Conservation (phyloP, 2,888 invertebrate genomes). For the Slavum lentiscoides region DNA sequence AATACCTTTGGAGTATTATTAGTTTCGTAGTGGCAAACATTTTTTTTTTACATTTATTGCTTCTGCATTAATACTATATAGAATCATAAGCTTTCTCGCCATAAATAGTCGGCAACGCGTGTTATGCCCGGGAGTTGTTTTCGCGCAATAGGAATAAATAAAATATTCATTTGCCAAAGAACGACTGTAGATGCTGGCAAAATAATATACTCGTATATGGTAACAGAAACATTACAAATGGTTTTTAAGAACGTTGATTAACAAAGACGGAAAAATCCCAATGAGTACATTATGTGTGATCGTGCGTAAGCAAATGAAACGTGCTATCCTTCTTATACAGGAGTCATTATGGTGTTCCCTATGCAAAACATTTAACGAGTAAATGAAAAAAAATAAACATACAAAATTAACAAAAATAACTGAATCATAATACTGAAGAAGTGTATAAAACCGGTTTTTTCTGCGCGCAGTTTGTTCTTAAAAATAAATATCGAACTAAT, state of each 20-base stretch:
- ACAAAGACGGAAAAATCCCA: neutral
- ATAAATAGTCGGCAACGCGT: neutral
- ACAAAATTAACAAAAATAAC: too few species aligned
- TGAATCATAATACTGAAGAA: neutral
- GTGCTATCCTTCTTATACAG: neutral
- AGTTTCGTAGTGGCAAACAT: neutral
- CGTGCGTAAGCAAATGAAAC: neutral
- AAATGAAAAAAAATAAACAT: neutral
- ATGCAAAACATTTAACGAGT: neutral
- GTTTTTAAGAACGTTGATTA: neutral
- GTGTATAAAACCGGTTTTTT: neutral
- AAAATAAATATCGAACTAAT: too few species aligned
- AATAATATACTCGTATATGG: neutral
- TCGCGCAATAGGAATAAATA: neutral
- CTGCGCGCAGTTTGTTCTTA: neutral
- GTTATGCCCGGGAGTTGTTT: neutral
- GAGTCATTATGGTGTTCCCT: neutral
- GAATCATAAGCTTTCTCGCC: neutral
- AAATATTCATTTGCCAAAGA: neutral
- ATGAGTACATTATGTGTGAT: neutral
- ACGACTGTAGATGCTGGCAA: neutral
- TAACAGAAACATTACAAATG: neutral
- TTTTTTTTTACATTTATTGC: neutral
- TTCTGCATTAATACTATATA: neutral
- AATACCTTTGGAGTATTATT: conserved; percentile 4